These are phyloP conservation scores for Patella caerulea DNA, from an alignment of 2,888 invertebrate genomes.

Conservation along the genomic window DNA sequence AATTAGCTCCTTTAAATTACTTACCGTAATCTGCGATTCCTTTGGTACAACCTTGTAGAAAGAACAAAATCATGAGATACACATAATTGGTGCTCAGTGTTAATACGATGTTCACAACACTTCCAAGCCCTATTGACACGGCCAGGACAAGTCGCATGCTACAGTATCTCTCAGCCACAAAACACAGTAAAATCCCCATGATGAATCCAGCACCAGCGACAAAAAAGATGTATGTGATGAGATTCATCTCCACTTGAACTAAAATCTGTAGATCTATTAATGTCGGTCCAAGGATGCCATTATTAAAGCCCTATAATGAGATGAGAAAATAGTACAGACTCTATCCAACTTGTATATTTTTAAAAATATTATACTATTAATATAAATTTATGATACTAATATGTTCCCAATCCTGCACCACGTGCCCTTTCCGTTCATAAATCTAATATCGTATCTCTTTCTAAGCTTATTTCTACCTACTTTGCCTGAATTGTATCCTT, in stretches of 20 bases:
- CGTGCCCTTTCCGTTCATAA: too few species aligned
- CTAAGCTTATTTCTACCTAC: too few species aligned
- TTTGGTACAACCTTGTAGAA: slow-evolving; percentile 35
- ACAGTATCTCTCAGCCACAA: slow-evolving; percentile 20
- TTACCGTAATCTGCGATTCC: slow-evolving; percentile 38
- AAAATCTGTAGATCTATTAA: slow-evolving; percentile 29
- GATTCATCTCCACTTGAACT: slow-evolving; percentile 20
- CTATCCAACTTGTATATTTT: too few species aligned
- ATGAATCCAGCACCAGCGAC: slow-evolving; percentile 34
- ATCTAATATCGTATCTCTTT: too few species aligned
- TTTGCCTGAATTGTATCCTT: too few species aligned
- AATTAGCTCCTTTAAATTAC: slow-evolving; percentile 1
- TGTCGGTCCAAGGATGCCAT: slow-evolving; percentile 40
- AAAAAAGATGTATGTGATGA: slow-evolving; percentile 35
- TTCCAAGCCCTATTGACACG: slow-evolving; percentile 29
- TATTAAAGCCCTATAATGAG: slow-evolving; percentile 36
- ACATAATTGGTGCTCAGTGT: slow-evolving; percentile 24
- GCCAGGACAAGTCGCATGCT: slow-evolving; percentile 28
- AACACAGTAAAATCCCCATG: slow-evolving; percentile 21
- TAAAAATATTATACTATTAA: too few species aligned
- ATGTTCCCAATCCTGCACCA: too few species aligned
- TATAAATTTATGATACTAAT: too few species aligned
- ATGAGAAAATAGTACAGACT: too few species aligned
- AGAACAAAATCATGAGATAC: slow-evolving; percentile 28
- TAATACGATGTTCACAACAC: slow-evolving; percentile 27